phyloP scores from a whole-genome alignment of 92 coral and sea anemone genomes.

The Heliopora coerulea region DNA sequence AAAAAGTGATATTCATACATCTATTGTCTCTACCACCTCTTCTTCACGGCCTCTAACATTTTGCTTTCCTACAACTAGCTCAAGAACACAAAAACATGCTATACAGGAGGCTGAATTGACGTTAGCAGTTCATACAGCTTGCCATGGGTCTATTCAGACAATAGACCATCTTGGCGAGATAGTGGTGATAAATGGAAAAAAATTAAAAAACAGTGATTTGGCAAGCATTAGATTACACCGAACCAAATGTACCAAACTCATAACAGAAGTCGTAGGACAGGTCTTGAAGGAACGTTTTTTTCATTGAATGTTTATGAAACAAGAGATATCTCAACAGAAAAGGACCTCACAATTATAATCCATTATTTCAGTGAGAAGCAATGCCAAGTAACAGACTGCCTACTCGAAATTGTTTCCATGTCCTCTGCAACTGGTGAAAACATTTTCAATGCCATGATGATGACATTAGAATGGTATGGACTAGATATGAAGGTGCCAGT shows the following conservation, averaged over 20 bases:
- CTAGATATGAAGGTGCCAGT: slow-evolving; percentile 10
- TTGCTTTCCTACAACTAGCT: no score
- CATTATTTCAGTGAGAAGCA: slow-evolving; percentile 1
- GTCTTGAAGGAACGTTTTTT: no score
- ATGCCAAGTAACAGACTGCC: background rate
- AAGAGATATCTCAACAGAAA: background rate
- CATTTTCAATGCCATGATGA: background rate
- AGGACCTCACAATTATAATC: background rate
- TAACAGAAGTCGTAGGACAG: no score
- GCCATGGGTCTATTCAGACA: slow-evolving; percentile 19
- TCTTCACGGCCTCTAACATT: no score
- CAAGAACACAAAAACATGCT: no score
- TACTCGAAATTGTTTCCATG: no score
- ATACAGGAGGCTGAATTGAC: no score
- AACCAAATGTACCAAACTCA: slow-evolving; percentile 20
- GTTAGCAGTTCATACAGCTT: no score
- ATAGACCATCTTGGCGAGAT: slow-evolving; percentile 39
- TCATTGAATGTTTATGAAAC: slow-evolving; percentile 14
- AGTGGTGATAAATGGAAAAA: slow-evolving; percentile 25
- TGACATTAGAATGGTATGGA: background rate
- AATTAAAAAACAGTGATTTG: slow-evolving; percentile 17
- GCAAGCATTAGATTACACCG: slow-evolving; percentile 30
- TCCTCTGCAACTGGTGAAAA: slow-evolving; percentile 12
- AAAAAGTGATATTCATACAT: no score
- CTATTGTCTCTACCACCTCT: no score